phyloP scores from a whole-genome alignment of 2,113 vertebrate species.

The Antechinus flavipes region DNA sequence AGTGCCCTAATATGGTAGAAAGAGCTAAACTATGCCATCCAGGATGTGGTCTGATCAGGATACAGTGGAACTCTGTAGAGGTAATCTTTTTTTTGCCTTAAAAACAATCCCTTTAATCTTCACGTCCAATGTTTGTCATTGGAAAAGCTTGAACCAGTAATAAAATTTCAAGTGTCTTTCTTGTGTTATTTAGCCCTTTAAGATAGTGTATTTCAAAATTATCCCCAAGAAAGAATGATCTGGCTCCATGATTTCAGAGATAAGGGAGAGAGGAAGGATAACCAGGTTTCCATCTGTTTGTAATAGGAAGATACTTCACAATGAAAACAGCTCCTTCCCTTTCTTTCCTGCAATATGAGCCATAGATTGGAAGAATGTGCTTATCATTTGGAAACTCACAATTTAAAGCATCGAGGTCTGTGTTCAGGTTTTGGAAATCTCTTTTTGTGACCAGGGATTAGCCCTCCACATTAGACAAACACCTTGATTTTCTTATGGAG shows the following conservation, averaged over 20 bases:
- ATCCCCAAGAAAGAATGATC: conserved; percentile 10
- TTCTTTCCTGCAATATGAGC: neutral
- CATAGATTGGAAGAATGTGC: neutral
- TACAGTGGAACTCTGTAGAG: neutral
- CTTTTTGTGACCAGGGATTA: conserved; percentile 23
- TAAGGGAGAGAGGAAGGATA: neutral
- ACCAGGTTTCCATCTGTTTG: neutral
- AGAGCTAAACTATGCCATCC: neutral
- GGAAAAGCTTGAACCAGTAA: conserved; percentile 17
- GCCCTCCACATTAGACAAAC: neutral
- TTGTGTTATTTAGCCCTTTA: neutral
- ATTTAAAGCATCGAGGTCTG: neutral
- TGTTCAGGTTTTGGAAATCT: conserved; percentile 15
- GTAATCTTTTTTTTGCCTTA: neutral
- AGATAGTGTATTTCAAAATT: neutral
- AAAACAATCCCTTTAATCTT: neutral
- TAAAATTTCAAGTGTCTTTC: conserved; percentile 14
- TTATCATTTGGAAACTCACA: conserved; percentile 39
- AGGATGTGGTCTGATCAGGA: neutral
- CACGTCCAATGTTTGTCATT: conserved; percentile 1
- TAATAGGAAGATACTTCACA: conserved; percentile 37
- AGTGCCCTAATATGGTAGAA: neutral
- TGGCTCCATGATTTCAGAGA: neutral
- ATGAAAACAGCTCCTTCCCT: neutral
- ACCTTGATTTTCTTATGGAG: neutral